Evolutionary conservation across 2,113 vertebrate genomes (phyloP).

Genomic region (Scatophagus argus): DNA sequence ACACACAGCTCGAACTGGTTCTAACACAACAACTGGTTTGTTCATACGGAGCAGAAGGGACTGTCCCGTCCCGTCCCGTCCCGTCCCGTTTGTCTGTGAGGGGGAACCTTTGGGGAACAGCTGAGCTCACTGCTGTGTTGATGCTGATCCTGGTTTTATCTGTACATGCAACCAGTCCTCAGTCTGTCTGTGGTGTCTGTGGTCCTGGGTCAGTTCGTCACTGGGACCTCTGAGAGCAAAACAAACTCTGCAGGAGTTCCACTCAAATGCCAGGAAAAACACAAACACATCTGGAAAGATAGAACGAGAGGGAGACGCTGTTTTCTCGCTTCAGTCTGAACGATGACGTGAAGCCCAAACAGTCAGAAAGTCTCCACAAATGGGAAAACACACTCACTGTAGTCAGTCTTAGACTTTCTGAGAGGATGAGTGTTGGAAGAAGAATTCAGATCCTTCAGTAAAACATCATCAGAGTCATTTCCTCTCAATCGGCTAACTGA

Average conservation of each 20-base stretch:
- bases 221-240: not conserved
- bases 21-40: not conserved
- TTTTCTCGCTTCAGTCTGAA: not conserved
- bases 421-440: no score
- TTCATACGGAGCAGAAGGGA: not conserved
- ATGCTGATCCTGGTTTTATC: not conserved
- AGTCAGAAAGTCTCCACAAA: no score
- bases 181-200: no score
- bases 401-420: no score
- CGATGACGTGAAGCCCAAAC: not conserved
- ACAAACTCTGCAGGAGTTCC: not conserved
- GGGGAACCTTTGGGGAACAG: not conserved
- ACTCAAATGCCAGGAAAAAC: not conserved
- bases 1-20: not conserved
- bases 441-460: no score
- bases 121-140: no score
- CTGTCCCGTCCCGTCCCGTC: no score
- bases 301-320: not conserved
- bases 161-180: not conserved
- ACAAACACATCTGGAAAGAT: not conserved
- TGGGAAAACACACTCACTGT: no score
- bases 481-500: no score
- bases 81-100: no score
- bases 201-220: no score
- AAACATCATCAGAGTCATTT: no score